Conservation (phyloP, 2,113 vertebrate species). For the Chiloscyllium plagiosum region DNA sequence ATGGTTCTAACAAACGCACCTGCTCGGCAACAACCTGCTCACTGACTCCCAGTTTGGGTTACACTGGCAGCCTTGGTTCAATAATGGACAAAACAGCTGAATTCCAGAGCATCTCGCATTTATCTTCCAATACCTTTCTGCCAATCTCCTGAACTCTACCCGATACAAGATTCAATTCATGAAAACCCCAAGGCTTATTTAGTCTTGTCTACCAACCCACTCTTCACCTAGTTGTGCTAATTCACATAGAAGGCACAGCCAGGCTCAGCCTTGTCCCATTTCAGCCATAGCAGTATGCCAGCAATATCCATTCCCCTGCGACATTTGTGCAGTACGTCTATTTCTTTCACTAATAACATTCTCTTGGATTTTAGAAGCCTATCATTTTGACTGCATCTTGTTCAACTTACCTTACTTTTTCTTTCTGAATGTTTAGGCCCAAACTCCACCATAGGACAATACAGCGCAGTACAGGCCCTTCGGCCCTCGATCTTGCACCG, state of each 20-base stretch:
- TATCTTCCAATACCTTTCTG: too few relatives aligned
- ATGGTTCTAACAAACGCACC: too few relatives aligned
- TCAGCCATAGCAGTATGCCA: not conserved
- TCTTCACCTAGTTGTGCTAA: not conserved
- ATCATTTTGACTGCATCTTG: not conserved
- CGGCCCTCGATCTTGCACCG: too few relatives aligned
- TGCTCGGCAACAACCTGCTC: too few relatives aligned
- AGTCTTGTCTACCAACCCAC: not conserved
- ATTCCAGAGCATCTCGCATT: too few relatives aligned
- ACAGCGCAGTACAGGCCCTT: too few relatives aligned
- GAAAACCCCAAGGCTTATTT: not conserved
- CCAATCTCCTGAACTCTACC: not conserved
- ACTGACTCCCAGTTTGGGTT: too few relatives aligned
- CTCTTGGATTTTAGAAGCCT: not conserved
- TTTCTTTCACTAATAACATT: not conserved
- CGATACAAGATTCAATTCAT: not conserved
- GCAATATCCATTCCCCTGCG: not conserved
- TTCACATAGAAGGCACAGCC: not conserved
- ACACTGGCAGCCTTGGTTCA: too few relatives aligned
- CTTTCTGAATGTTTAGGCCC: not conserved
- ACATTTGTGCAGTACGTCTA: not conserved
- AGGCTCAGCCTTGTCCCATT: not conserved
- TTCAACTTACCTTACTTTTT: not conserved
- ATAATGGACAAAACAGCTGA: too few relatives aligned
- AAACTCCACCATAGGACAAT: not conserved